Percentiles rank a stretch among this genome's conserved stretches.
phyloP scores from a whole-genome alignment of 2,888 invertebrate species.

The Sthenelais limicola region DNA sequence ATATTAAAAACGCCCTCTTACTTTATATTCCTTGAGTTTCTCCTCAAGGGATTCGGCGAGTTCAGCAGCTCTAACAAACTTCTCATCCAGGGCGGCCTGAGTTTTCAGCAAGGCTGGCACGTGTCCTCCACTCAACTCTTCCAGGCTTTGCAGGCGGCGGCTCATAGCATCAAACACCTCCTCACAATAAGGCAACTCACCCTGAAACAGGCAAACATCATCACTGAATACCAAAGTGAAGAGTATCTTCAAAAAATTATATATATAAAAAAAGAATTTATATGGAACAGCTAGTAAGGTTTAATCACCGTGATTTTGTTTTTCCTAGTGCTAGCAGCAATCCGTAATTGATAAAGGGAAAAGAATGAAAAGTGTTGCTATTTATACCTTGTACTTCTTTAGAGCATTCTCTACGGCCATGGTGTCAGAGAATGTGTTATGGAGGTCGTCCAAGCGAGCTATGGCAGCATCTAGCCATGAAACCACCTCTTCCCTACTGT shows the following conservation, averaged over 20 bases:
- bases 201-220: conserved; percentile 54
- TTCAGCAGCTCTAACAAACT: conserved; percentile 83
- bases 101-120: conserved; percentile 74
- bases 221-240: background rate
- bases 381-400: conserved; percentile 82
- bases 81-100: conserved; percentile 59
- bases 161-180: conserved; percentile 84
- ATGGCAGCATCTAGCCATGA: conserved; percentile 89
- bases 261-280: too few relatives aligned
- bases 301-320: too few relatives aligned
- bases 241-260: background rate
- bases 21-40: conserved; percentile 19
- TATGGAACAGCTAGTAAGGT: too few relatives aligned
- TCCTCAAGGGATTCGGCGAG: conserved; percentile 83
- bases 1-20: background rate
- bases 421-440: conserved; percentile 84
- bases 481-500: conserved; percentile 85
- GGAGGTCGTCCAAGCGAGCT: conserved; percentile 82
- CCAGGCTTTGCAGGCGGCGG: conserved; percentile 85
- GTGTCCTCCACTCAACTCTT: conserved; percentile 82
- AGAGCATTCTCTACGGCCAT: conserved; percentile 85
- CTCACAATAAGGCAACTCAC: conserved; percentile 85
- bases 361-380: background rate
- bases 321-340: too few relatives aligned
- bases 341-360: too few relatives aligned